These are phyloP conservation scores for Rhaphigaster nebulosa DNA, from an alignment of 2,888 invertebrate genomes.

Conservation along the genomic window DNA sequence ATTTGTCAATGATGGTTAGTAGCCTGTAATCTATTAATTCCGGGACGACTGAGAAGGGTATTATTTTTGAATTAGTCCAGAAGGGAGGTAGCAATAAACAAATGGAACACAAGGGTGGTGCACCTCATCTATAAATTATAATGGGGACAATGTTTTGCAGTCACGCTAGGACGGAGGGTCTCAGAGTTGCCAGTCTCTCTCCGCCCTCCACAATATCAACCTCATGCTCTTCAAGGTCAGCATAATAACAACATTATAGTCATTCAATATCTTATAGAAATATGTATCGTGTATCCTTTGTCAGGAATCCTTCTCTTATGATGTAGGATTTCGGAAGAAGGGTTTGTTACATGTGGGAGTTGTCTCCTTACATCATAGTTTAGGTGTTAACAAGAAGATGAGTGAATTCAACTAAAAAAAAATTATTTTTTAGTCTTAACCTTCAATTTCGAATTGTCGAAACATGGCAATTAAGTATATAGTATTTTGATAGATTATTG, in stretches of 20 bases:
- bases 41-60: not conserved
- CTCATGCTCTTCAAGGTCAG: constrained; percentile 53
- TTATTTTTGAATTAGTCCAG: constrained; percentile 22
- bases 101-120: not conserved
- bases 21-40: constrained; percentile 7
- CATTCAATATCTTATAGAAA: not conserved
- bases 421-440: no score
- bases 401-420: no score
- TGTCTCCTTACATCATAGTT: no score
- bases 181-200: not conserved
- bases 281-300: not conserved
- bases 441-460: no score
- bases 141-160: not conserved
- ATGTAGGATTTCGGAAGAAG: no score
- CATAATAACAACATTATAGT: not conserved
- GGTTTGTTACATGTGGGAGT: no score
- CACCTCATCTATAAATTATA: constrained; percentile 53
- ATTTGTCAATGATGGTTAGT: not conserved
- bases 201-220: not conserved
- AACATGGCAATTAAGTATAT: no score
- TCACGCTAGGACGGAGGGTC: constrained; percentile 20
- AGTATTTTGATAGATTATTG: no score
- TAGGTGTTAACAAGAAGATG: no score
- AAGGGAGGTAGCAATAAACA: not conserved
- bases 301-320: no score